Evolutionary conservation across 2,113 vertebrate species (phyloP).

Genomic region (Equus przewalskii): DNA sequence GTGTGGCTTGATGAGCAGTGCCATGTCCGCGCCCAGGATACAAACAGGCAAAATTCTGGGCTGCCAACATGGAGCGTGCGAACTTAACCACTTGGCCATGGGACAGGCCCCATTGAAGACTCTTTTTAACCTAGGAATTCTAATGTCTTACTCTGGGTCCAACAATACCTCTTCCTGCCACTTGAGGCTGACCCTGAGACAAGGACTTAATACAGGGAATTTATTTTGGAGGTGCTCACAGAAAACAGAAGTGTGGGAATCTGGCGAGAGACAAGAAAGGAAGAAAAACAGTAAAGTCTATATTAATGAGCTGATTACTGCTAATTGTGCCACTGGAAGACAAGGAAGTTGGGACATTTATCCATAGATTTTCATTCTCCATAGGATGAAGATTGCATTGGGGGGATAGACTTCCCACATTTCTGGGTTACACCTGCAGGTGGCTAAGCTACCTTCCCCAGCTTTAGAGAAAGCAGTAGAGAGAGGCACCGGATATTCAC

Average conservation of each 20-base stretch:
- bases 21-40: too few relatives aligned
- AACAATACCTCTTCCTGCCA: neutral
- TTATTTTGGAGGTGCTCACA: constrained; percentile 4
- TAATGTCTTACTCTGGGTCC: neutral
- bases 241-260: neutral
- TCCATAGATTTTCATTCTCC: neutral
- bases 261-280: neutral
- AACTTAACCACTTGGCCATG: too few relatives aligned
- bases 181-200: neutral
- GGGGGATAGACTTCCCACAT: neutral
- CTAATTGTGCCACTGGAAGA: neutral
- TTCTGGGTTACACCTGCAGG: neutral
- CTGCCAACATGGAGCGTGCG: too few relatives aligned
- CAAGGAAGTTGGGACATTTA: neutral
- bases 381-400: neutral
- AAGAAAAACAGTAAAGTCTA: neutral
- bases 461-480: neutral
- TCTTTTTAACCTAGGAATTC: constrained; percentile 3
- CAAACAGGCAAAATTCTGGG: too few relatives aligned
- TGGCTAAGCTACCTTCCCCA: neutral
- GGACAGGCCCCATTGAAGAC: neutral
- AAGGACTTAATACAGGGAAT: neutral
- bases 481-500: neutral
- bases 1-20: too few relatives aligned
- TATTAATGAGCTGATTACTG: neutral